Conservation (phyloP, 2,888 invertebrate species). For the Andrena marginata region DNA sequence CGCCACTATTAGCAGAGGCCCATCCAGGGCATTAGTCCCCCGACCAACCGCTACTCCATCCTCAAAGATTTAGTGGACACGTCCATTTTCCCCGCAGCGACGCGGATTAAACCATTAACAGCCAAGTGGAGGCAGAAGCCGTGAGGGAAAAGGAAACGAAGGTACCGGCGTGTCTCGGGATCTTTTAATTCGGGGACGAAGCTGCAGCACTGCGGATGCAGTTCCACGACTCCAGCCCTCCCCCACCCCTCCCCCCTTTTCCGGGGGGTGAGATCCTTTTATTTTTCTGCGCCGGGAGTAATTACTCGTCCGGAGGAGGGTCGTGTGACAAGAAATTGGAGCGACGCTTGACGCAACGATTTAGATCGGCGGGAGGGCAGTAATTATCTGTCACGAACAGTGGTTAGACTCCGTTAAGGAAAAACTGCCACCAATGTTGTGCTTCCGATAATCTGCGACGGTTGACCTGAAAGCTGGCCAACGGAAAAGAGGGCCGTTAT, state of each 20-base stretch:
- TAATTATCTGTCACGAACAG: slow-evolving; percentile 7
- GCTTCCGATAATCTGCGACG: not conserved
- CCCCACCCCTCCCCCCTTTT: too few species aligned
- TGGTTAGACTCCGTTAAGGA: not conserved
- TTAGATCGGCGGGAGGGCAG: slow-evolving; percentile 22
- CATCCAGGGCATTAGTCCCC: not conserved
- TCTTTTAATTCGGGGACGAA: slow-evolving; percentile 13
- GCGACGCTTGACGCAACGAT: slow-evolving; percentile 40
- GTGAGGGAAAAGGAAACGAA: not conserved
- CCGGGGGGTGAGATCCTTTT: slow-evolving; percentile 1
- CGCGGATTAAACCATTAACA: slow-evolving; percentile 4
- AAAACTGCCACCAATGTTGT: not conserved
- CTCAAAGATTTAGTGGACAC: not conserved
- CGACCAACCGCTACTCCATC: not conserved
- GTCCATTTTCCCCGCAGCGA: not conserved
- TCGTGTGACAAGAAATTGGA: slow-evolving; percentile 38
- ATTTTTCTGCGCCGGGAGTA: slow-evolving; percentile 17
- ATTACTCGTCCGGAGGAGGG: slow-evolving; percentile 28
- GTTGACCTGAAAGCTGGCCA: not conserved
- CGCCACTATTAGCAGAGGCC: not conserved
- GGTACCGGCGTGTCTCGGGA: not conserved
- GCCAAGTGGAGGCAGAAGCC: not conserved
- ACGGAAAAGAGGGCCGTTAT: not conserved
- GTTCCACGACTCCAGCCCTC: not conserved
- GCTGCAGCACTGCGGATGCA: not conserved